Percentiles rank a stretch among this genome's conserved stretches.
These are phyloP conservation scores for Sus cebifrons DNA, from an alignment of 2,797 vertebrate genomes.

Conservation along the genomic window DNA sequence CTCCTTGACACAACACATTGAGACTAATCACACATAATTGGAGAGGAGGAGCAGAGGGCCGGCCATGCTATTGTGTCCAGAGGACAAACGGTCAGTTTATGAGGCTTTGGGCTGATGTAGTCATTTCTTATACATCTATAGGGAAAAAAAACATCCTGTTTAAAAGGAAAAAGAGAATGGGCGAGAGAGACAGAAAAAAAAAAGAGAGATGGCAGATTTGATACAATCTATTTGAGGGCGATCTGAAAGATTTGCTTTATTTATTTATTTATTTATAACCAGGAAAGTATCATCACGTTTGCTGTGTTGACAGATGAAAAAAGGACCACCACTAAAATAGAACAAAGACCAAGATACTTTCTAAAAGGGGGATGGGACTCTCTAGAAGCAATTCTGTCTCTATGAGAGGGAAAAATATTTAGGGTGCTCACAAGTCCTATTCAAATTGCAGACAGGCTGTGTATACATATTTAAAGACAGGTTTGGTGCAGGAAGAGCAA, in stretches of 20 bases:
- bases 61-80: slow-evolving; percentile 99
- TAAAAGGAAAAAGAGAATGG: slow-evolving; percentile 69
- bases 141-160: slow-evolving; percentile 87
- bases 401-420: slow-evolving; percentile 75
- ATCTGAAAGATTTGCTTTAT: slow-evolving; percentile 66
- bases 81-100: slow-evolving; percentile 99
- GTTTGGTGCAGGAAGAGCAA: slow-evolving; percentile 58
- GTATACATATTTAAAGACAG: slow-evolving; percentile 77
- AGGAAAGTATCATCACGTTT: slow-evolving; percentile 61
- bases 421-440: slow-evolving; percentile 70
- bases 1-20: slow-evolving; percentile 99
- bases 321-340: slow-evolving; percentile 45
- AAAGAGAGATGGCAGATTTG: slow-evolving; percentile 67
- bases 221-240: slow-evolving; percentile 70
- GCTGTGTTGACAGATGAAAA: slow-evolving; percentile 73
- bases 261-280: slow-evolving; percentile 11
- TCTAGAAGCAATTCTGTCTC: slow-evolving; percentile 70
- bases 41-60: slow-evolving; percentile 99
- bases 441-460: slow-evolving; percentile 64
- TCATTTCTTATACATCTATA: slow-evolving; percentile 92
- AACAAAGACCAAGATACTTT: slow-evolving; percentile 65
- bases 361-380: neutral
- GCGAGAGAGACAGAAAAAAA: slow-evolving; percentile 49
- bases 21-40: slow-evolving; percentile 99
- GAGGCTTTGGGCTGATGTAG: slow-evolving; percentile 98